phyloP scores from a whole-genome alignment of 2,888 invertebrate genomes.

The Hololepta plana region DNA sequence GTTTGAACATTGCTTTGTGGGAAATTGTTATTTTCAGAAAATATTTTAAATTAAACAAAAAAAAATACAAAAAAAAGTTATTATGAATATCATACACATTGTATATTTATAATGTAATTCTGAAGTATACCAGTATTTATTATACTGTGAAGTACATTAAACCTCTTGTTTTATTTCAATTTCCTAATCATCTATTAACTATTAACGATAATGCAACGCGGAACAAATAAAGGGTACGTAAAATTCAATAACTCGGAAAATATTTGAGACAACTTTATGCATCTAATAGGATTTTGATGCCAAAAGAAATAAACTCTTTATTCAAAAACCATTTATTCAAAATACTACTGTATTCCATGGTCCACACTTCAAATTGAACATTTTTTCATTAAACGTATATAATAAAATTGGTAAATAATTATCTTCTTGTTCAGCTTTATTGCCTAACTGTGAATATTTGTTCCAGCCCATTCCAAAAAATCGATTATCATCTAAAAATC shows the following conservation, averaged over 20 bases:
- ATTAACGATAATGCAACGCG: no score
- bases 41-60: constrained; percentile 31
- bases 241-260: no score
- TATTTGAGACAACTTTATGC: no score
- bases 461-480: constrained; percentile 69
- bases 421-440: constrained; percentile 20
- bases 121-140: constrained; percentile 36
- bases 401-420: constrained; percentile 16
- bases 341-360: constrained; percentile 29
- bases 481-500: constrained; percentile 37
- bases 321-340: constrained; percentile 11
- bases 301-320: no score
- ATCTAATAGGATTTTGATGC: no score
- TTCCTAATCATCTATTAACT: no score
- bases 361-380: constrained; percentile 25
- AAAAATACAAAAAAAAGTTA: constrained; percentile 24
- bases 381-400: constrained; percentile 14
- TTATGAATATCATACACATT: constrained; percentile 33
- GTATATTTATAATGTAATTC: constrained; percentile 37
- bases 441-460: constrained; percentile 61
- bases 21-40: constrained; percentile 36
- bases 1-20: constrained; percentile 34
- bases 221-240: no score
- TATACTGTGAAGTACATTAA: constrained; percentile 33
- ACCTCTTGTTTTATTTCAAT: constrained; percentile 15